Base-by-base conservation (phyloP, 2,113 vertebrate genomes). In the Rafetus swinhoei region DNA sequence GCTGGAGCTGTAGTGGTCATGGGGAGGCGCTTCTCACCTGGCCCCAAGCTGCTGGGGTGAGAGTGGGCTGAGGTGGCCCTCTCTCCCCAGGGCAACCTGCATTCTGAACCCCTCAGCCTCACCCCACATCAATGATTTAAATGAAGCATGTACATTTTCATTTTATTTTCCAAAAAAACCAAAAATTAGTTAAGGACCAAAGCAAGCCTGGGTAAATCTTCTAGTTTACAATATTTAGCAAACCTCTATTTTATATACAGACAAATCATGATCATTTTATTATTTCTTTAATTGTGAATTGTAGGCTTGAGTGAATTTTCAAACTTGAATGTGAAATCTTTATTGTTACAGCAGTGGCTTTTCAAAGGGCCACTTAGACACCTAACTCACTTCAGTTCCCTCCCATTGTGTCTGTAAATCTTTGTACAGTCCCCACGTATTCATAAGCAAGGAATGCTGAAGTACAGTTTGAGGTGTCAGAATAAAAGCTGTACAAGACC, bases 381-480 rank as follows among this genome's bases (percentile, higher is more conserved):
- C 91, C 93, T 96, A 96, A 94, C 95, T 95, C 90, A 96, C 97
- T 97, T 96, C 95, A 93, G 93, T 91, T 96, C 94, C 65, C 83
- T 97, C 97, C 94, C 94, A 91, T 93, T 93, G 95, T 96, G 81
- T 94, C 81, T 94, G 94, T 93, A 97, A 95, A 86, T 94, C 86
- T 90, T 96, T 97, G 97, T 96, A 97, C 94, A 97, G 93, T 65
- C 88, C 1, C 84, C 10, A 91, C 95, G 11, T 97, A 92, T 96
- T 97, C 97, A 86, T 87, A 88, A 95, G 90, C 35, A 81, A 91
- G 94, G 90, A 81, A 96, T 96, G n/a, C 83, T 91, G 94, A 92
- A 97, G 94, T 89, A 94, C 87, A 92, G 83, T 1, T 0, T 60
- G 81, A 93, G 93, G 95, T 91, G 85, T 89, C 92, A 90, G 95